These are phyloP conservation scores for Mycogona germanica DNA, from an alignment of 2,888 invertebrate species.

Conservation along the genomic window DNA sequence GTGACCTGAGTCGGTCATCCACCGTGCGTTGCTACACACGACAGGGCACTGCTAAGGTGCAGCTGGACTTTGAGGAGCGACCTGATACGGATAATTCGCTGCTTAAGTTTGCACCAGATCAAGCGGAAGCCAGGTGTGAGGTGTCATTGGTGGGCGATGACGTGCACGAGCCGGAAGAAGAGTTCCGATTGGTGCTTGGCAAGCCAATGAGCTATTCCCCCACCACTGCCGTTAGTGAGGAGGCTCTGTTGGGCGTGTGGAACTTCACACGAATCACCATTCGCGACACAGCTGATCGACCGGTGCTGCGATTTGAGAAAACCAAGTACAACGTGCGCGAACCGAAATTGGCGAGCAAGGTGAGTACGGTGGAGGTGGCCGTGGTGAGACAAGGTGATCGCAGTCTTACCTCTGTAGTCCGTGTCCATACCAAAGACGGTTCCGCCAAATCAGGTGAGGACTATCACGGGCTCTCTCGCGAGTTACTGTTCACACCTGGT, in stretches of 20 bases:
- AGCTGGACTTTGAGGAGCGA: constrained; percentile 30
- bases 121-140: constrained; percentile 28
- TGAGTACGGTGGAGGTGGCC: constrained; percentile 28
- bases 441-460: constrained; percentile 33
- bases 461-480: constrained; percentile 31
- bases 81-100: constrained; percentile 31
- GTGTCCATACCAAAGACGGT: constrained; percentile 34
- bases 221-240: constrained; percentile 25
- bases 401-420: constrained; percentile 29
- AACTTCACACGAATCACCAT: constrained; percentile 29
- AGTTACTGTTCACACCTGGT: constrained; percentile 30
- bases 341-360: constrained; percentile 29
- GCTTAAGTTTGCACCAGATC: constrained; percentile 31
- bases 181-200: constrained; percentile 32
- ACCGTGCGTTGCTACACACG: constrained; percentile 34
- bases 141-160: constrained; percentile 31
- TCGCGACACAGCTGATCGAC: constrained; percentile 32
- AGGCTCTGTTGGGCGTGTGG: constrained; percentile 28
- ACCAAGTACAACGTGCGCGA: constrained; percentile 31
- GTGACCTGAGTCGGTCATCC: constrained; percentile 31
- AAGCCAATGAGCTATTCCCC: constrained; percentile 29
- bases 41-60: constrained; percentile 30
- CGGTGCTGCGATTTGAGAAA: constrained; percentile 31
- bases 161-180: constrained; percentile 30
- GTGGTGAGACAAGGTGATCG: constrained; percentile 32